A percentile compares a stretch with the other conserved stretches of the same genome.
phyloP scores from a whole-genome alignment of 2,797 vertebrate species.

The Helostoma temminkii region DNA sequence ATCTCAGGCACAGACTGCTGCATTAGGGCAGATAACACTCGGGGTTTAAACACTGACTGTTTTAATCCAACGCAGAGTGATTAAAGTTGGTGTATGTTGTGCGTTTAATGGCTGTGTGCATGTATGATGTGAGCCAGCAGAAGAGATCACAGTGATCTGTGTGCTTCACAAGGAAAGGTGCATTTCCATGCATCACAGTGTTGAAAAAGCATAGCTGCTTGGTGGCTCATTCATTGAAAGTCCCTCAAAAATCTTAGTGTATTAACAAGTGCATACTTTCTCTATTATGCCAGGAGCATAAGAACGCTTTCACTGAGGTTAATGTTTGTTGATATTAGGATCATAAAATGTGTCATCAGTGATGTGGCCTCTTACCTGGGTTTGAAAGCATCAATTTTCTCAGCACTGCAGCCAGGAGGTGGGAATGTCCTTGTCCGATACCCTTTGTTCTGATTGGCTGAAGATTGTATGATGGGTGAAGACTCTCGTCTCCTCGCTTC shows the following conservation, averaged over 20 bases:
- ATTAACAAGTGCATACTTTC: neutral
- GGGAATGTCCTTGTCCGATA: constrained; percentile 87
- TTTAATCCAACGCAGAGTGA: constrained; percentile 59
- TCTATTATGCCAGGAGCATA: constrained; percentile 17
- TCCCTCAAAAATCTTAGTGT: constrained; percentile 4
- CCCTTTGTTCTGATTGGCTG: constrained; percentile 83
- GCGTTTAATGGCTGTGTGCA: constrained; percentile 25
- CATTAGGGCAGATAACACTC: constrained; percentile 19
- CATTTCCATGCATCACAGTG: constrained; percentile 15
- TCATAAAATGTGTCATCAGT: constrained; percentile 15
- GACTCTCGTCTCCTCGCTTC: constrained; percentile 83
- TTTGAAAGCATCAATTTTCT: constrained; percentile 79
- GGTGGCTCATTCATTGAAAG: neutral
- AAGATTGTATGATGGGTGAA: constrained; percentile 71
- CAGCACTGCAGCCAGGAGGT: constrained; percentile 76
- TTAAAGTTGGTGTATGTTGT: constrained; percentile 18
- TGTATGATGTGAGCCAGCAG: constrained; percentile 30
- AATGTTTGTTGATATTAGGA: constrained; percentile 9
- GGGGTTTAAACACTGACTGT: constrained; percentile 49
- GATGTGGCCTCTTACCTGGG: constrained; percentile 71
- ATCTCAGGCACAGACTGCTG: constrained; percentile 23
- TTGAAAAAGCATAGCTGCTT: constrained; percentile 7
- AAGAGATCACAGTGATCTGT: constrained; percentile 52
- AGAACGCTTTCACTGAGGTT: constrained; percentile 19
- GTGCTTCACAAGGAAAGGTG: constrained; percentile 46